Conservation (phyloP, 92 coral and sea anemone genomes). For the Heteractis magnifica region DNA sequence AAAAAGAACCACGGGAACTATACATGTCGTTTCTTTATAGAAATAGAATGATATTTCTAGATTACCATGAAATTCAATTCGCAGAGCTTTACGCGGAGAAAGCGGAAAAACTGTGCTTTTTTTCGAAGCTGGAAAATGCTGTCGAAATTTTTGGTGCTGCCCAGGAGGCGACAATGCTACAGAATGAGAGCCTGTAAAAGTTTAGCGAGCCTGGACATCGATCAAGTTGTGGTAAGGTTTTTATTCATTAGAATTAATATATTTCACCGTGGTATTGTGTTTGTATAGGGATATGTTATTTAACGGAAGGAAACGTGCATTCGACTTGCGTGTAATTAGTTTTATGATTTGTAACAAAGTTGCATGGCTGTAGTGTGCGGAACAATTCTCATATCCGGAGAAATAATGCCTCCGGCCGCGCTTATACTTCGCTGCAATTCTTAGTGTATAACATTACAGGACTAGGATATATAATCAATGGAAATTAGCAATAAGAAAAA, state of each 20-base stretch:
- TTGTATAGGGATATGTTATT: neutral
- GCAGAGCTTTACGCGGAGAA: neutral
- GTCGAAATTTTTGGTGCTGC: neutral
- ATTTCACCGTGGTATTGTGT: neutral
- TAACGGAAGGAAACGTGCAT: neutral
- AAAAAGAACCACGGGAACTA: neutral
- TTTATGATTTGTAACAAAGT: no score
- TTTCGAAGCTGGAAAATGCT: neutral
- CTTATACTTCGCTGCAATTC: no score
- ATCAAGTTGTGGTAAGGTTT: constrained; percentile 16
- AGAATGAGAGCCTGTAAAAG: constrained; percentile 17
- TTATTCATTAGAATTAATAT: neutral
- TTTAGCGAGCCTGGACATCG: constrained; percentile 14
- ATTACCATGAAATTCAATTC: neutral
- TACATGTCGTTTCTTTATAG: neutral
- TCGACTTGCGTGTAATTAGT: no score
- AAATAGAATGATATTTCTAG: neutral
- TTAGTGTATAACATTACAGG: no score
- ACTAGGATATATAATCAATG: no score
- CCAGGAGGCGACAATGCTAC: neutral
- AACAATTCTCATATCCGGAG: no score
- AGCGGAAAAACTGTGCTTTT: neutral
- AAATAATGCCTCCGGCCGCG: no score
- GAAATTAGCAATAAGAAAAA: no score
- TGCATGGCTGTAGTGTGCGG: no score